Percentiles rank a stretch among this genome's conserved stretches.
Evolutionary conservation across 2,113 vertebrate species (phyloP).

Genomic region (Aegithalos caudatus): DNA sequence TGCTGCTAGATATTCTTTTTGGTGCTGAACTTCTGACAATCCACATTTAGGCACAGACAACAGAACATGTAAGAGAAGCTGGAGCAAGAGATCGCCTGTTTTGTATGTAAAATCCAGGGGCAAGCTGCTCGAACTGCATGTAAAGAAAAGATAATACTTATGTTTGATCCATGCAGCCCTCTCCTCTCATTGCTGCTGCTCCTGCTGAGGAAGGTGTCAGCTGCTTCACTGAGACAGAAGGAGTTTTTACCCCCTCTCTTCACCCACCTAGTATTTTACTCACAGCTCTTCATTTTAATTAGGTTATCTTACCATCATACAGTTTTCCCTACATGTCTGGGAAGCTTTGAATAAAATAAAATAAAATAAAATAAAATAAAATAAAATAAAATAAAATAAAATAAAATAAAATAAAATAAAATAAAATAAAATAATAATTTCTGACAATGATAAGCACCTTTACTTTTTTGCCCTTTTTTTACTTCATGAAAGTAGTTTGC

Average conservation of each 20-base stretch:
- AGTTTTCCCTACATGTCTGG: background rate
- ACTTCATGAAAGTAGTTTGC: background rate
- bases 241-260: background rate
- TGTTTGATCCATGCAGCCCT: background rate
- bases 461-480: background rate
- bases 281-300: background rate
- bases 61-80: background rate
- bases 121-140: background rate
- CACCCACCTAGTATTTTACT: background rate
- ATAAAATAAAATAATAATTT: background rate
- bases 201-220: background rate
- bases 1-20: background rate
- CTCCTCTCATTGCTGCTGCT: background rate
- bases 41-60: background rate
- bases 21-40: background rate
- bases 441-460: background rate
- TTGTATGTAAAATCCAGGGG: background rate
- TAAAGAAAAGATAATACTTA: background rate
- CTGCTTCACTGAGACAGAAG: background rate
- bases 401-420: no score
- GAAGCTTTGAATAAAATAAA: background rate
- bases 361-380: background rate
- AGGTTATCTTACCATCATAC: background rate
- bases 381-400: background rate
- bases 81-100: background rate